Percentiles rank a stretch among this genome's conserved stretches.
These are phyloP conservation scores for Pelmatolapia mariae DNA, from an alignment of 2,113 vertebrate species.

Conservation along the genomic window DNA sequence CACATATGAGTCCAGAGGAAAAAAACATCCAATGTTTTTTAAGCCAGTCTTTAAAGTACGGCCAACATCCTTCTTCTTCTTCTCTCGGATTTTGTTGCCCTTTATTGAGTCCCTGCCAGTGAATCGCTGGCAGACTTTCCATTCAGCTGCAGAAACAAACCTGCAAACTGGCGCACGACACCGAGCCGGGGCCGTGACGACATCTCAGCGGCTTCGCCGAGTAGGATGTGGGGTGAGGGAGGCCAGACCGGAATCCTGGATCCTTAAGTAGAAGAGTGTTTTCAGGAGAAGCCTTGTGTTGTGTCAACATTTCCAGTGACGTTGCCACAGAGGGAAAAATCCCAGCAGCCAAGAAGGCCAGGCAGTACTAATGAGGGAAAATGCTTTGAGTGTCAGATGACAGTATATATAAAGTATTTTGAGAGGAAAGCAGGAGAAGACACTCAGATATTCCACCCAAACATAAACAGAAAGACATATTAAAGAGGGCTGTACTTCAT, in stretches of 20 bases:
- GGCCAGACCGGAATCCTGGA: slow-evolving; percentile 16
- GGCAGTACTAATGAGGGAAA: slow-evolving; percentile 35
- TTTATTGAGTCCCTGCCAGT: not conserved
- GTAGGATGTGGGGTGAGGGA: not conserved
- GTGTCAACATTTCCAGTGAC: slow-evolving; percentile 64
- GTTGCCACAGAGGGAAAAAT: slow-evolving; percentile 35
- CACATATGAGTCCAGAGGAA: not conserved
- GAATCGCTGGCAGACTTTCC: slow-evolving; percentile 29
- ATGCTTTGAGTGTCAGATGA: slow-evolving; percentile 18
- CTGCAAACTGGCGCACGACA: not conserved
- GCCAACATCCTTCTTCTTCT: slow-evolving; percentile 1
- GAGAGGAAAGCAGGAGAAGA: not conserved
- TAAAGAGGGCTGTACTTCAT: not conserved
- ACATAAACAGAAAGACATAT: not conserved
- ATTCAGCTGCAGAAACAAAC: not conserved
- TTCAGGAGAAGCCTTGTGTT: slow-evolving; percentile 19
- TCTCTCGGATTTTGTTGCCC: not conserved
- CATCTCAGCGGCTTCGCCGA: not conserved
- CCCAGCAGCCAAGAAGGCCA: slow-evolving; percentile 15
- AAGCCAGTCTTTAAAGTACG: not conserved
- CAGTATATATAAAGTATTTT: not conserved
- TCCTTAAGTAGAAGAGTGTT: not conserved
- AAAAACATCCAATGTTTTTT: not conserved
- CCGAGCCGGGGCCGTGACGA: not conserved
- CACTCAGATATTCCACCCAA: not conserved